phyloP scores from a whole-genome alignment of 1,140 invertebrate species.

The Oscheius sp. region DNA sequence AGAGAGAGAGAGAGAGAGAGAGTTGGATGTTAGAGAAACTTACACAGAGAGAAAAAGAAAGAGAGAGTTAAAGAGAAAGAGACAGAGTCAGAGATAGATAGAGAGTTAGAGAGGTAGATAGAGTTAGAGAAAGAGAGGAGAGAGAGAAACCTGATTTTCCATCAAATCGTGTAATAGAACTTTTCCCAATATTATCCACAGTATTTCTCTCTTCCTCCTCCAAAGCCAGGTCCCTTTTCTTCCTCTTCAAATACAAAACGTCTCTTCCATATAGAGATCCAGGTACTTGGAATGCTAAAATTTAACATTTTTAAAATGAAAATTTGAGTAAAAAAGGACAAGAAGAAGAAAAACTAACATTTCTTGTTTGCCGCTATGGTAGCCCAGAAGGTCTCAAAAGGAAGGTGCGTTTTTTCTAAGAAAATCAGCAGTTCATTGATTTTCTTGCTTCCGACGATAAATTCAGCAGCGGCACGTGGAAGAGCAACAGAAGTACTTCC shows the following conservation, averaged over 20 bases:
- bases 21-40: no score
- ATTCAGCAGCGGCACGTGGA: background rate
- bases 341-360: background rate
- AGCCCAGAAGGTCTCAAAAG: constrained; percentile 2
- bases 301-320: background rate
- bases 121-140: no score
- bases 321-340: background rate
- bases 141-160: no score
- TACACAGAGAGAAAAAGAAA: no score
- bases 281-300: background rate
- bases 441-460: background rate
- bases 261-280: background rate
- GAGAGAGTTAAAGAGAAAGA: no score
- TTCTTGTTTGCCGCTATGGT: background rate
- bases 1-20: no score
- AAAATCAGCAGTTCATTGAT: background rate
- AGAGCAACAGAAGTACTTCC: background rate
- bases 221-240: background rate
- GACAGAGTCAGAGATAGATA: no score
- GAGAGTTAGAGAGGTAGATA: no score
- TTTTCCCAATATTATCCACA: background rate
- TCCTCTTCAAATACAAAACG: background rate
- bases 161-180: background rate
- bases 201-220: background rate
- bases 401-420: background rate